Conservation (phyloP, 2,113 vertebrate species). For the Pristiophorus japonicus region DNA sequence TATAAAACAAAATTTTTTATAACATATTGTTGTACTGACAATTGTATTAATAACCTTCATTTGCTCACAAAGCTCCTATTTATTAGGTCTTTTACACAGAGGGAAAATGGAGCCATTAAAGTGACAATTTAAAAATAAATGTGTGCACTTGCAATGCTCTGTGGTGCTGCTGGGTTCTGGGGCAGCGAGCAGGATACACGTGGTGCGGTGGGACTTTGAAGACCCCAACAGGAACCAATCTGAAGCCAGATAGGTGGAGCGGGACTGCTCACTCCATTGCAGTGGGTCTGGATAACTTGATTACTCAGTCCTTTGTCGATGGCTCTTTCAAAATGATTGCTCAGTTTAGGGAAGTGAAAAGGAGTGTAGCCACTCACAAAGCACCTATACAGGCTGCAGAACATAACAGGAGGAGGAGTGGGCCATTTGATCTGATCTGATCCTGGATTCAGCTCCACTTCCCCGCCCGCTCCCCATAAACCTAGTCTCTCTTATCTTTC, state of each 20-base stretch:
- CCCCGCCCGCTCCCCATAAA: too few relatives aligned
- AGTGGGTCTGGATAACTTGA: background rate
- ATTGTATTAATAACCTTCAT: background rate
- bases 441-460: too few relatives aligned
- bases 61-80: background rate
- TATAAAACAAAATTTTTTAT: conserved; percentile 14
- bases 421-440: too few relatives aligned
- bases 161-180: background rate
- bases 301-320: background rate
- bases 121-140: background rate
- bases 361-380: background rate
- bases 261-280: background rate
- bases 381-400: background rate
- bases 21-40: background rate
- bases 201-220: background rate
- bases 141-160: background rate
- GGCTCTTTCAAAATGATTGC: background rate
- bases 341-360: background rate
- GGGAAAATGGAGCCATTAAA: background rate
- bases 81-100: background rate
- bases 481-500: too few relatives aligned
- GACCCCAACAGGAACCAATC: background rate
- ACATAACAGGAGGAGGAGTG: too few relatives aligned
- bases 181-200: background rate
- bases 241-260: background rate